Base-by-base conservation (phyloP, 2,113 vertebrate genomes). In the Leptosomus discolor region DNA sequence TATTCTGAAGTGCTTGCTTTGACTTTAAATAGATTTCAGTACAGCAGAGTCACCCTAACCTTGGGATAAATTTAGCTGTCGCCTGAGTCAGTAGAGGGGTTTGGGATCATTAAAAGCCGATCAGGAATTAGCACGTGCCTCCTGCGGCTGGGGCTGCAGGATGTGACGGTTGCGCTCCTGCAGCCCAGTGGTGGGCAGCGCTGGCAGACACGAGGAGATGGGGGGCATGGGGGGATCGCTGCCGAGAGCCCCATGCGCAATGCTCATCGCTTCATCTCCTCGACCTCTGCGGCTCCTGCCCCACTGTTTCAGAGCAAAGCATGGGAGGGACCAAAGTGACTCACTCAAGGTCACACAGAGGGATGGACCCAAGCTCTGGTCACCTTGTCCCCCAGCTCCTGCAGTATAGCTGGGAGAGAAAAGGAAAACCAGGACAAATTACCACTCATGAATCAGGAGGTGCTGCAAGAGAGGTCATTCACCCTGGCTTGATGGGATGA, bases 61-160 rank as follows among this genome's bases (percentile, higher is more conserved):
- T 96, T 97, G 90, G 92, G 94, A 92, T 96, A 96, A 96, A 97
- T 94, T 96, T 91, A 97, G 94, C 95, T 81, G 91, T 96, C 0
- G 15, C 83, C 89, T 95, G 96, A 94, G 84, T 92, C 94, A 85
- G 87, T 58, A 54, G 91, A 34, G 27, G 89, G 90, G 54, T 83
- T 83, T 92, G 89, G 93, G 94, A 94, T 96, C 96, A 95, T 92
- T 97, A 94, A 90, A 91, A 96, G 87, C 87, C 0, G 0, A 88
- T 77, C 57, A 67, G 93, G 94, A 96, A 91, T 92, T 91, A 94
- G 37, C 82, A 32, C 5, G 19, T 18, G 37, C 65, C 69, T 92
- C 76, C 85, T 61, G 81, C 0, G 4, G 43, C 2, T 0, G 17
- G 60, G 79, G 68, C 48, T 79, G 85, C 2, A 7, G 89, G 81